phyloP scores from a whole-genome alignment of 1,140 invertebrate species.

The Gonatopus flavifemur region DNA sequence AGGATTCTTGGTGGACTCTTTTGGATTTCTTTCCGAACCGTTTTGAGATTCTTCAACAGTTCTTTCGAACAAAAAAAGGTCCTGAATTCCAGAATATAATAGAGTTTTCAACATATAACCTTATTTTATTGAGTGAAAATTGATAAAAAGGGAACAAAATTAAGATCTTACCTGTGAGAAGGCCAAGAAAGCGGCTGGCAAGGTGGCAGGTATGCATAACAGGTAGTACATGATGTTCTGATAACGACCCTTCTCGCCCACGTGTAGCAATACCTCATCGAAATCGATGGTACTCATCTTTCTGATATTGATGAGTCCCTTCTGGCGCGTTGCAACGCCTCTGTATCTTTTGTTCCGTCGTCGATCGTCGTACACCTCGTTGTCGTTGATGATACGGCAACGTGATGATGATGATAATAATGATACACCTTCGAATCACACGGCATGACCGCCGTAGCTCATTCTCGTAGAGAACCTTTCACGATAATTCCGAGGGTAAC shows the following conservation, averaged over 20 bases:
- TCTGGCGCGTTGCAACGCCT: conserved; percentile 14
- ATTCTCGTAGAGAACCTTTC: conserved; percentile 20
- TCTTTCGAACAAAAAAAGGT: too few species aligned
- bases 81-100: too few species aligned
- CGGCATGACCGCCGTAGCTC: conserved; percentile 31
- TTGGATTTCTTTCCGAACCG: too few species aligned
- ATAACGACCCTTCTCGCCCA: conserved; percentile 70
- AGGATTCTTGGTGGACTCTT: too few species aligned
- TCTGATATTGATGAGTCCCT: conserved; percentile 21
- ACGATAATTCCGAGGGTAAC: too few species aligned
- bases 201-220: conserved; percentile 67
- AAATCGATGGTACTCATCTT: conserved; percentile 65
- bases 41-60: too few species aligned
- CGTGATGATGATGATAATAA: conserved; percentile 22
- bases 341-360: too few species aligned
- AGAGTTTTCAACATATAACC: too few species aligned
- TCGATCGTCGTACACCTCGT: conserved; percentile 5
- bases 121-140: too few species aligned
- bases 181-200: conserved; percentile 69
- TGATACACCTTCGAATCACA: conserved; percentile 27
- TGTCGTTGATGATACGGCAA: conserved; percentile 9
- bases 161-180: conserved; percentile 64
- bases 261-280: conserved; percentile 67
- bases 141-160: not conserved
- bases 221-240: conserved; percentile 71